A percentile compares a stretch with the other conserved stretches of the same genome.
Evolutionary conservation across 1,140 invertebrate genomes (phyloP).

Genomic region (Drosophila eugracilis): DNA sequence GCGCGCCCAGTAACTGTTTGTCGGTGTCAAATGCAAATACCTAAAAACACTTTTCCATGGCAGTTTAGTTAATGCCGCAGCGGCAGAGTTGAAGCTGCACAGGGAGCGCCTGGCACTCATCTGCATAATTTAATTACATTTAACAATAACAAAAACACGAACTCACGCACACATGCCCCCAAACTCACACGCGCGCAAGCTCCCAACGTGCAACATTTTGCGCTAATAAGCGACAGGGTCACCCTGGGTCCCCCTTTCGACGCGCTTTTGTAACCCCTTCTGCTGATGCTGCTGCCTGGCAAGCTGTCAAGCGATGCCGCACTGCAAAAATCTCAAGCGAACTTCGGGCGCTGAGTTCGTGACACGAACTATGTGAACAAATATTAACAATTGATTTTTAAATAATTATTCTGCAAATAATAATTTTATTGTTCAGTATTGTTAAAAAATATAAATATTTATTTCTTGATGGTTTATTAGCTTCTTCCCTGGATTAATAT

Average conservation of each 20-base stretch:
- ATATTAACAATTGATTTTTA: too few species aligned
- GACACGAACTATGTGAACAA: constrained; percentile 10
- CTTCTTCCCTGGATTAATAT: too few species aligned
- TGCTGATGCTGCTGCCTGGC: constrained; percentile 11
- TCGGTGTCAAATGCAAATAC: constrained; percentile 54
- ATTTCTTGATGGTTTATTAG: too few species aligned
- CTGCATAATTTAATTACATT: constrained; percentile 82
- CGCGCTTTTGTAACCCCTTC: not conserved
- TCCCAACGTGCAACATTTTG: constrained; percentile 67
- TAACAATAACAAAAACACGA: constrained; percentile 74
- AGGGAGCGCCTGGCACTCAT: constrained; percentile 58
- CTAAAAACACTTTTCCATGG: constrained; percentile 65
- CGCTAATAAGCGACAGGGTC: constrained; percentile 66
- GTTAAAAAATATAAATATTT: too few species aligned
- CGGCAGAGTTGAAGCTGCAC: constrained; percentile 14
- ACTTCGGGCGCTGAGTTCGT: constrained; percentile 7
- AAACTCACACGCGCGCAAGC: too few species aligned
- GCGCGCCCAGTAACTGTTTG: constrained; percentile 28
- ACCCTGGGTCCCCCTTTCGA: constrained; percentile 8
- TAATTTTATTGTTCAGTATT: too few species aligned
- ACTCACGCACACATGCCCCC: constrained; percentile 27
- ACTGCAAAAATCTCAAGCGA: constrained; percentile 61
- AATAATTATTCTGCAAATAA: too few species aligned
- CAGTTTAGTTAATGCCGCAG: constrained; percentile 62
- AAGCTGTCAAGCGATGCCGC: constrained; percentile 57